These are phyloP conservation scores for Peromyscus eremicus DNA, from an alignment of 2,797 vertebrate species.

Conservation along the genomic window DNA sequence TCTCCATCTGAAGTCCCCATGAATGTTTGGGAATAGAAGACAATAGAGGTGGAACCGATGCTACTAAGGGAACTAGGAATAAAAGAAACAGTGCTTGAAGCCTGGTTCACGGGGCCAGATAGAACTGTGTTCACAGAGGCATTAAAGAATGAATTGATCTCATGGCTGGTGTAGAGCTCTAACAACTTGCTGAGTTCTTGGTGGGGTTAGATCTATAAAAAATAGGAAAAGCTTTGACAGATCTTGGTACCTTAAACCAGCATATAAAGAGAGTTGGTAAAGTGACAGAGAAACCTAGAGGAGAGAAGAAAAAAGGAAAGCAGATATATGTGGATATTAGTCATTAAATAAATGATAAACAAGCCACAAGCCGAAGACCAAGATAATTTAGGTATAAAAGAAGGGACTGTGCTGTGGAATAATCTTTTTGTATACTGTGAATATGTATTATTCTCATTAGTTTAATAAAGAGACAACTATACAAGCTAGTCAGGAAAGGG, in stretches of 20 bases:
- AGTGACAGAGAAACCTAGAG: neutral
- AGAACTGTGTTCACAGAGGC: neutral
- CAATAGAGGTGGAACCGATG: neutral
- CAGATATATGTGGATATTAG: neutral
- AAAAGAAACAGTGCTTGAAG: neutral
- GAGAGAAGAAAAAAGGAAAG: neutral
- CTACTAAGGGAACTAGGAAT: neutral
- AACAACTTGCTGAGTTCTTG: neutral
- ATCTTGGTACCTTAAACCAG: neutral
- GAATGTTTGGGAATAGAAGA: neutral
- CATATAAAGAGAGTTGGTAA: neutral
- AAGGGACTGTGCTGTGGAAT: neutral
- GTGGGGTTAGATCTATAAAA: neutral
- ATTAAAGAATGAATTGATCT: neutral
- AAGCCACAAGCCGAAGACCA: neutral
- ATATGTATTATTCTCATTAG: too few species aligned
- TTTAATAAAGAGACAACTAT: too few species aligned
- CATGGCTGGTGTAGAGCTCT: neutral
- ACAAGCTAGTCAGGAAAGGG: too few species aligned
- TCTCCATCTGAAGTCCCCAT: neutral
- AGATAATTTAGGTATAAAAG: neutral
- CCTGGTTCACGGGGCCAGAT: neutral
- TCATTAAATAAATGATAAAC: neutral
- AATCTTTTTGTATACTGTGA: too few species aligned
- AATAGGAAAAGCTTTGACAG: neutral